phyloP scores from a whole-genome alignment of 30 jellyfish, hydroid and myxozoan species.

The Turritopsis dohrnii region DNA sequence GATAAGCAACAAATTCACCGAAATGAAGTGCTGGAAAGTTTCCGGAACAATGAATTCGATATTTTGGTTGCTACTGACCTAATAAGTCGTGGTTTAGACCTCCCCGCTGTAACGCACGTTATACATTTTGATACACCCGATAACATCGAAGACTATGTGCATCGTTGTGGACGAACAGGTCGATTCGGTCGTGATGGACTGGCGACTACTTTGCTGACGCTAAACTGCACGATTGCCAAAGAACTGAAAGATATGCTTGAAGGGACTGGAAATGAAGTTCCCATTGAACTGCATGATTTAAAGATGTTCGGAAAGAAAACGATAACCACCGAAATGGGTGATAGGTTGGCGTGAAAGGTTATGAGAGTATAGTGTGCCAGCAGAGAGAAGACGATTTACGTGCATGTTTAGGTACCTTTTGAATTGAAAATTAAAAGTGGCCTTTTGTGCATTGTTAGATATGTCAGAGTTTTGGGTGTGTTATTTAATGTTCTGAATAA shows the following conservation, averaged over 20 bases:
- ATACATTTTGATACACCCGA: conserved; percentile 78
- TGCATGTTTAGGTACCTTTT: no score
- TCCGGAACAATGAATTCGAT: conserved; percentile 51
- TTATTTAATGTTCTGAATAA: no score
- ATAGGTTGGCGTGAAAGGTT: conserved; percentile 36
- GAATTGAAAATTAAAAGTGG: no score
- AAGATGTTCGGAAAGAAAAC: conserved; percentile 77
- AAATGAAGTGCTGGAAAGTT: conserved; percentile 43
- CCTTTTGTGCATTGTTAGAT: no score
- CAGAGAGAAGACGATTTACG: no score
- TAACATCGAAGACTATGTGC: conserved; percentile 76
- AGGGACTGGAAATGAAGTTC: conserved; percentile 51
- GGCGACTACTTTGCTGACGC: conserved; percentile 81
- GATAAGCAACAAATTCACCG: conserved; percentile 48
- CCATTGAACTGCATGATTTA: conserved; percentile 56
- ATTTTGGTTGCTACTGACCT: conserved; percentile 89
- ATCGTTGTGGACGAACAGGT: conserved; percentile 96
- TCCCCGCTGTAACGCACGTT: conserved; percentile 78
- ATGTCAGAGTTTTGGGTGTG: no score
- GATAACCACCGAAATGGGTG: conserved; percentile 82
- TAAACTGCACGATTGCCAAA: conserved; percentile 72
- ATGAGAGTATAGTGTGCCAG: no score
- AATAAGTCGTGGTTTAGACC: conserved; percentile 85
- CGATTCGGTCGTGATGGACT: conserved; percentile 78
- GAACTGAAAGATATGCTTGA: conserved; percentile 66